Evolutionary conservation across 1,140 invertebrate species (phyloP), one percentile per base, ranked within the genome.

Genomic region (Choristoneura fumiferana): DNA sequence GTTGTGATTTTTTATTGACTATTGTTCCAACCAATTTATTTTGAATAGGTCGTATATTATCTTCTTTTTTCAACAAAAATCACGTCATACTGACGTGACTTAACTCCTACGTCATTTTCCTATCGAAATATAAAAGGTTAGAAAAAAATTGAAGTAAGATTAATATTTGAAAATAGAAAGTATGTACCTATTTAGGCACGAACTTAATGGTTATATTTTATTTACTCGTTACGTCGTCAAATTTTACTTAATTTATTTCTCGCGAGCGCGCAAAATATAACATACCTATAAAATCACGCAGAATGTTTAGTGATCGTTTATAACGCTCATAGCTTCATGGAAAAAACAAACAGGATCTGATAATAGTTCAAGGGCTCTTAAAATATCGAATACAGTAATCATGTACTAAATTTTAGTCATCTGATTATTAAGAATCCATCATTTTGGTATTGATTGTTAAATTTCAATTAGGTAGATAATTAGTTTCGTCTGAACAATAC

Each of bases 311-410:
- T 15, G 17, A 9, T 45, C 40, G 18, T 18, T 45, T 14, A 15
- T 17, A 43, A 43, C 39, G 39, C 14, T 43, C 39, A 14, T 18
- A 43, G 40, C 15, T 45, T 45, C 40, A 45, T 22, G 40, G 18
- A 45, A 45, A 45, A 45, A 45, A 45, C 18, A 45, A 45, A 45
- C 40, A 45, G 40, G 40, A 45, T 45, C 40, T 22, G 17, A 22
- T 45, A 45, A 45, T 45, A 45, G 40, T 45, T 45, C 40, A 45
- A 45, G 40, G 40, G 40, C 40, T 45, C 17, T 13, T 43, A 8
- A 15, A 43, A 43, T 40, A 40, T 29, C 22, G 22, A 29, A 29
- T n/a, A n/a, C 22, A 29, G 22, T 29, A 29, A 29, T 29, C 22
- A 29, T 6, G 22, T 29, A 29, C 22, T 29, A 29, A 29, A 29